phyloP scores from a whole-genome alignment of 2,797 vertebrate species.

The Enteromius unitaeniatus region DNA sequence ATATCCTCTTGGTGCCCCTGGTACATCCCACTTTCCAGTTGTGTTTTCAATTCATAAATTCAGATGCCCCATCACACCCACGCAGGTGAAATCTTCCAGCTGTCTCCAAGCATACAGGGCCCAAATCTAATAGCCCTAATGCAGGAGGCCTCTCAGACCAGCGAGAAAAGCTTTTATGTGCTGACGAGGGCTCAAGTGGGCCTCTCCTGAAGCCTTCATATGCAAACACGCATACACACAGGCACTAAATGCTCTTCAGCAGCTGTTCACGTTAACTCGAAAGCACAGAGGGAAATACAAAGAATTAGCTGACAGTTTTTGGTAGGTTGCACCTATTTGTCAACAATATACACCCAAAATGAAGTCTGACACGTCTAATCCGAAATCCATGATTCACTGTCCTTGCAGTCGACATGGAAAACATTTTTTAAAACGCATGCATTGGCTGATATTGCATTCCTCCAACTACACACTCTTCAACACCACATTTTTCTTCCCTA shows the following conservation, averaged over 20 bases:
- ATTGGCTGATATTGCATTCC: not conserved
- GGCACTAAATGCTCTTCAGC: not conserved
- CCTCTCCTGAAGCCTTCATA: constrained; percentile 56
- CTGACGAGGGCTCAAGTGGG: constrained; percentile 68
- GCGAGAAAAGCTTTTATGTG: constrained; percentile 67
- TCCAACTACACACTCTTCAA: not conserved
- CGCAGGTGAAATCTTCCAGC: constrained; percentile 38
- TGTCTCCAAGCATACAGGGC: constrained; percentile 56
- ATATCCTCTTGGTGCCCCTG: not conserved
- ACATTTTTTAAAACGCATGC: not conserved
- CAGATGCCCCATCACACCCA: constrained; percentile 34
- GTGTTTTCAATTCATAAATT: constrained; percentile 46
- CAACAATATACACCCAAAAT: not conserved
- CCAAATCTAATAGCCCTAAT: constrained; percentile 68
- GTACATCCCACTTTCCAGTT: constrained; percentile 18
- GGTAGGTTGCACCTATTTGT: not conserved
- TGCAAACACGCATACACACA: constrained; percentile 46
- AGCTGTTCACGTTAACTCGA: not conserved
- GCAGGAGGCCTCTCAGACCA: constrained; percentile 62
- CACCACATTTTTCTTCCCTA: not conserved
- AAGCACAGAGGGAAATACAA: not conserved
- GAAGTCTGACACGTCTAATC: not conserved
- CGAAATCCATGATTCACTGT: not conserved
- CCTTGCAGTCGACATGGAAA: not conserved
- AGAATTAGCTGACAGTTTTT: not conserved